Evolutionary conservation across 2,797 vertebrate species (phyloP).

Genomic region (Anguilla megastoma): DNA sequence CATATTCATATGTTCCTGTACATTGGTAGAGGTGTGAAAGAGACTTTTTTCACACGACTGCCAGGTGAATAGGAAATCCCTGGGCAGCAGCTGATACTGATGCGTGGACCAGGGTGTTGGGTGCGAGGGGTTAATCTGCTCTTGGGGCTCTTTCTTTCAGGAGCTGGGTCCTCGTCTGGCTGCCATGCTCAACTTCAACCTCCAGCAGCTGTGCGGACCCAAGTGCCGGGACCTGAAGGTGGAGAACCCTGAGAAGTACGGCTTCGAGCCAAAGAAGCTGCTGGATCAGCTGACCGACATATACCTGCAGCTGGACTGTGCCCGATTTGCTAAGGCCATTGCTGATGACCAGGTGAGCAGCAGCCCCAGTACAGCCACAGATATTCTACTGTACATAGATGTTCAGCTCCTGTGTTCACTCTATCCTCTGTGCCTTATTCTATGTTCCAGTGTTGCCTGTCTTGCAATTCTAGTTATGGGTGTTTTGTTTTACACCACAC

Average conservation of each 20-base stretch:
- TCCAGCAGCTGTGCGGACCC: constrained; percentile 96
- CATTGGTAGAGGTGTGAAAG: not conserved
- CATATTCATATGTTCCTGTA: not conserved
- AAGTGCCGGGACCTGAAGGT: constrained; percentile 99
- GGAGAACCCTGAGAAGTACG: constrained; percentile 97
- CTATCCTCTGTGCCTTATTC: not conserved
- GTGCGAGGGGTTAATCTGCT: not conserved
- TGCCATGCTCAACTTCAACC: constrained; percentile 98
- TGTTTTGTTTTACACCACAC: not conserved
- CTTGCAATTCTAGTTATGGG: not conserved
- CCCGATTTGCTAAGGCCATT: constrained; percentile 96
- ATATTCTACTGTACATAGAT: not conserved
- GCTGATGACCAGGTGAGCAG: constrained; percentile 92
- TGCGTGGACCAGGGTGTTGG: not conserved
- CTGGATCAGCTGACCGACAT: constrained; percentile 98
- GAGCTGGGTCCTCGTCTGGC: constrained; percentile 94
- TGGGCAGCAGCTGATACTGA: not conserved
- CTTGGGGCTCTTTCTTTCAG: constrained; percentile 59
- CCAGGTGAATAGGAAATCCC: not conserved
- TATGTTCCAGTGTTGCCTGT: not conserved
- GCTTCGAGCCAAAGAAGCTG: constrained; percentile 98
- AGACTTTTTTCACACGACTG: no score
- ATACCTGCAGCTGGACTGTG: constrained; percentile 94
- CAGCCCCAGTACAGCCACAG: not conserved
- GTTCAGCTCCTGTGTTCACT: not conserved